phyloP scores from a whole-genome alignment of 2,113 vertebrate genomes.

The Elachura formosa region DNA sequence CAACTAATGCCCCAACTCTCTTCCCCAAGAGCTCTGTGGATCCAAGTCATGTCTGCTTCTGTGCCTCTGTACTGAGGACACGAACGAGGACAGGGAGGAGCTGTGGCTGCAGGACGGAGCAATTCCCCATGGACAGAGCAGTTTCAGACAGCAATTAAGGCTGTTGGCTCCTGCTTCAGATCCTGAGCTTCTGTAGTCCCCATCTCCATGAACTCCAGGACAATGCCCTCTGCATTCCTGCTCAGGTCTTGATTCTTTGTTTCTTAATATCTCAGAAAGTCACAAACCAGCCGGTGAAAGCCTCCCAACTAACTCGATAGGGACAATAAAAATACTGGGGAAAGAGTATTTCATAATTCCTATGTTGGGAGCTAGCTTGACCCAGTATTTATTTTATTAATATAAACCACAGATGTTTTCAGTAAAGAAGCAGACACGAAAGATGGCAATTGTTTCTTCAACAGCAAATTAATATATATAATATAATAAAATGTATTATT shows the following conservation, averaged over 20 bases:
- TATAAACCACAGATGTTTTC: not conserved
- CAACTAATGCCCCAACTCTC: not conserved
- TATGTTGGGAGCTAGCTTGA: not conserved
- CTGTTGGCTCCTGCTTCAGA: not conserved
- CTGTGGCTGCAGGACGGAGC: not conserved
- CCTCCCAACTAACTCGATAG: not conserved
- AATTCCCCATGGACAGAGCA: not conserved
- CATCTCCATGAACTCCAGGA: not conserved
- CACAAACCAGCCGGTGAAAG: not conserved
- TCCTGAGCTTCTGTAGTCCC: not conserved
- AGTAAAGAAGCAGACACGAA: not conserved
- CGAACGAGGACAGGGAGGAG: not conserved
- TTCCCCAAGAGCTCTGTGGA: accelerated
- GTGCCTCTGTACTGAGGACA: not conserved
- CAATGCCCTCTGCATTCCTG: not conserved
- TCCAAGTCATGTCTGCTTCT: not conserved
- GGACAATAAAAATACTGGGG: not conserved
- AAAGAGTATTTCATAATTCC: not conserved
- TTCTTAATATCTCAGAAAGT: not conserved
- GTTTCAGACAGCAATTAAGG: not conserved
- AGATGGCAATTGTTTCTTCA: not conserved
- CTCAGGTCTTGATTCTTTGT: not conserved
- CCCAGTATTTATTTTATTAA: not conserved
- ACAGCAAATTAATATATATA: not conserved
- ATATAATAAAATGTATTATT: not conserved